Evolutionary conservation across 2,113 vertebrate genomes (phyloP).

Genomic region (Synchiropus splendidus): DNA sequence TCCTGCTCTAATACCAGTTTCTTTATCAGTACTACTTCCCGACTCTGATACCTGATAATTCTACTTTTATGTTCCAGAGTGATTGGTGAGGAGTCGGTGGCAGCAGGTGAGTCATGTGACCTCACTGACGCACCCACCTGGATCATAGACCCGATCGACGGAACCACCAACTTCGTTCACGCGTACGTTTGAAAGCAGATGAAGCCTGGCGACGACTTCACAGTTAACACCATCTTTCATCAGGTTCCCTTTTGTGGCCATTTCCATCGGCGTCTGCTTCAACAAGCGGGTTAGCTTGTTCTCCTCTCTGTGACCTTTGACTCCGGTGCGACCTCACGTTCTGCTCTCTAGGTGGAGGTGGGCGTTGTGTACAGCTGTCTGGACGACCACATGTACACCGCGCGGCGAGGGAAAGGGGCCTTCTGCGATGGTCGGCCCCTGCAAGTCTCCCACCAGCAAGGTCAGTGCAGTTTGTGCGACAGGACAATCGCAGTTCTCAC

Average conservation of each 20-base stretch:
- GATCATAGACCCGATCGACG: constrained; percentile 96
- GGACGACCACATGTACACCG: constrained; percentile 94
- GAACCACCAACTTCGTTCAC: constrained; percentile 97
- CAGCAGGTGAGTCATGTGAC: constrained; percentile 76
- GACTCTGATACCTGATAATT: neutral
- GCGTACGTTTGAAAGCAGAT: constrained; percentile 39
- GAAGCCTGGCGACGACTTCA: neutral
- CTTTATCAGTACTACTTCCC: neutral
- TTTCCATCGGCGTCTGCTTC: constrained; percentile 90
- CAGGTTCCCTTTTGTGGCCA: constrained; percentile 88
- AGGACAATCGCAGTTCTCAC: neutral
- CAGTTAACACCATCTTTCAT: neutral
- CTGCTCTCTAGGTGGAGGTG: constrained; percentile 76
- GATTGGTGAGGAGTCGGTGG: constrained; percentile 96
- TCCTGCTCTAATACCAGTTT: neutral
- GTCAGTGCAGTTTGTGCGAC: constrained; percentile 17
- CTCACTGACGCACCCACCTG: constrained; percentile 84
- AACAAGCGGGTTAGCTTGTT: constrained; percentile 73
- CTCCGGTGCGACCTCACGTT: neutral
- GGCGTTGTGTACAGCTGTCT: constrained; percentile 91
- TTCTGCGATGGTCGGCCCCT: constrained; percentile 85
- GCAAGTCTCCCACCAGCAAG: constrained; percentile 78
- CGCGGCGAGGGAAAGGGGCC: constrained; percentile 77
- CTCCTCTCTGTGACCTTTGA: neutral
- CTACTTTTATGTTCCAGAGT: constrained; percentile 63